These are phyloP conservation scores for Thaleichthys pacificus DNA, from an alignment of 2,797 vertebrate genomes.

Conservation along the genomic window DNA sequence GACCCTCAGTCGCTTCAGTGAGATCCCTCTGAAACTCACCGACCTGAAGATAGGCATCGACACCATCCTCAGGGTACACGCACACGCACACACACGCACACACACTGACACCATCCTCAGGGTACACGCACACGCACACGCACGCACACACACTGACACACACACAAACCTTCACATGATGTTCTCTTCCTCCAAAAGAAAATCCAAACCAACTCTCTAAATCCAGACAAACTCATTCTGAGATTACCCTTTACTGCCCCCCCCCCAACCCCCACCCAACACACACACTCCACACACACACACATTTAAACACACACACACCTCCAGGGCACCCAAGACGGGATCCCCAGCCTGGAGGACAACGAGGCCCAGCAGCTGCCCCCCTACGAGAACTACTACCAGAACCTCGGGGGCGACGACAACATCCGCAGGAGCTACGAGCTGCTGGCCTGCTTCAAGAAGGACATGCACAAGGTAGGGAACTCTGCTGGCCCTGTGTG, in stretches of 20 bases:
- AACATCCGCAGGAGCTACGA: constrained; percentile 80
- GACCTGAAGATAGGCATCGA: constrained; percentile 83
- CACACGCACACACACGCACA: constrained; percentile 3
- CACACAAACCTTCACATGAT: neutral
- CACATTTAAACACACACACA: neutral
- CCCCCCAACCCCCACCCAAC: neutral
- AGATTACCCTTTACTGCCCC: too few species aligned
- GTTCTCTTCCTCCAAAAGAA: neutral
- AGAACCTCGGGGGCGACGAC: constrained; percentile 73
- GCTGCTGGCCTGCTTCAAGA: constrained; percentile 92
- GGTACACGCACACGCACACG: constrained; percentile 60
- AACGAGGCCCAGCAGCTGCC: constrained; percentile 65
- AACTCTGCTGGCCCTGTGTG: constrained; percentile 35
- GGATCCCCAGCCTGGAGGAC: constrained; percentile 56
- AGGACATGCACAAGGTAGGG: constrained; percentile 94
- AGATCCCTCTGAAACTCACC: constrained; percentile 79
- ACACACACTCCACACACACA: neutral
- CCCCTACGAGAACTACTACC: constrained; percentile 84
- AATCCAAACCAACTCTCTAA: neutral
- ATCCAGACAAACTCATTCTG: neutral
- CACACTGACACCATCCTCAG: constrained; percentile 62
- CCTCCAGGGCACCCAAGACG: constrained; percentile 64
- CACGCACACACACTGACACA: neutral
- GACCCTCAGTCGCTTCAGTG: constrained; percentile 76
- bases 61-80: constrained; percentile 77